Evolutionary conservation across 2,113 vertebrate species (phyloP).

Genomic region (Microtus richardsoni): DNA sequence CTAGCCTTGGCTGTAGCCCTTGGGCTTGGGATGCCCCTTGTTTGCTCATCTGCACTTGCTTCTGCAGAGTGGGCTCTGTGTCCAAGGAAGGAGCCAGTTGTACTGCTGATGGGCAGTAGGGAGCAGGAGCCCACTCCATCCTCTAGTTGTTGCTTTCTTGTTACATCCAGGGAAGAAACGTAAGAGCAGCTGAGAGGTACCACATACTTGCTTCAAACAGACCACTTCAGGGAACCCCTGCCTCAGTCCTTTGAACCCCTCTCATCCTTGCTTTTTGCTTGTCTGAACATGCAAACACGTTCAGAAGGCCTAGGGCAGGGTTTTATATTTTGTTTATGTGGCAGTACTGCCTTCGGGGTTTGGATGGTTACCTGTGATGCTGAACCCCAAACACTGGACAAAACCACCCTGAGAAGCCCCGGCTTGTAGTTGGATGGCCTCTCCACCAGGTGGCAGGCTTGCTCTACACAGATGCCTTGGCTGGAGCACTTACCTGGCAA

Average conservation of each 20-base stretch:
- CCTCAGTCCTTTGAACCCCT: neutral
- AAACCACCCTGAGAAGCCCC: slow-evolving; percentile 58
- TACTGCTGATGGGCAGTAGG: neutral
- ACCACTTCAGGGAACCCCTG: too few species aligned
- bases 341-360: neutral
- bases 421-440: slow-evolving; percentile 69
- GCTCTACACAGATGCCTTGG: slow-evolving; percentile 69
- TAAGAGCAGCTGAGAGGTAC: neutral
- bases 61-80: neutral
- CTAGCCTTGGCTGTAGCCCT: neutral
- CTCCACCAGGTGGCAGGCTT: slow-evolving; percentile 81
- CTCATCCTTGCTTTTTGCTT: neutral
- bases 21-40: neutral
- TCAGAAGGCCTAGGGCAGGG: neutral
- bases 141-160: neutral
- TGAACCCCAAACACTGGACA: neutral
- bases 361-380: neutral
- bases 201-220: neutral
- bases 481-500: slow-evolving; percentile 75
- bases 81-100: neutral
- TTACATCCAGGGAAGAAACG: neutral
- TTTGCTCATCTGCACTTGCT: too few species aligned
- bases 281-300: neutral
- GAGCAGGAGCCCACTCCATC: too few species aligned
- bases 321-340: neutral